These are phyloP conservation scores for Gambusia holbrooki DNA, from an alignment of 2,113 vertebrate species.

Conservation along the genomic window DNA sequence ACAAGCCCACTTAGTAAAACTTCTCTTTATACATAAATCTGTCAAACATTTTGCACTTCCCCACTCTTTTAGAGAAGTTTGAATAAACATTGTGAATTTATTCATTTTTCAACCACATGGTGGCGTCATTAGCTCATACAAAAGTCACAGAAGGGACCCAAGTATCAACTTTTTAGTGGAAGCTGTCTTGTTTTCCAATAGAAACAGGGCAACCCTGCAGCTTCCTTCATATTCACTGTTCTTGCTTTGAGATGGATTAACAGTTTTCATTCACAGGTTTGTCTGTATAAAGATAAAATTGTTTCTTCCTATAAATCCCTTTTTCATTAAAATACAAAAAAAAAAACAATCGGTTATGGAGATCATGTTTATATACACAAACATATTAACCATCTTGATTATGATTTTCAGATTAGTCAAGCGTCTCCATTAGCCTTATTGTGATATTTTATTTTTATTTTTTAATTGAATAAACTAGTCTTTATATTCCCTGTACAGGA, in stretches of 20 bases:
- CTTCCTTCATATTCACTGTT: neutral
- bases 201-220: constrained; percentile 3
- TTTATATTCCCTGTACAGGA: constrained; percentile 19
- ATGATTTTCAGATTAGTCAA: neutral
- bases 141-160: neutral
- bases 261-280: neutral
- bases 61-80: neutral
- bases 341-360: neutral
- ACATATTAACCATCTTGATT: neutral
- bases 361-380: neutral
- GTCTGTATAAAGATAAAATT: neutral
- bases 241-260: neutral
- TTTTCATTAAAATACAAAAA: neutral
- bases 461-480: neutral
- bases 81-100: neutral
- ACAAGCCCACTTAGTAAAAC: too few relatives aligned
- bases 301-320: neutral
- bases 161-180: constrained; percentile 1
- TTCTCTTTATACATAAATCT: neutral
- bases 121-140: constrained; percentile 43
- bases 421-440: neutral
- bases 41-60: neutral
- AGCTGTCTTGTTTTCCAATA: neutral
- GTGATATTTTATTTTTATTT: too few relatives aligned
- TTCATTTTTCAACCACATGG: constrained; percentile 45